These are phyloP conservation scores for Xenopus laevis DNA, from an alignment of 2,113 vertebrate genomes.

Conservation along the genomic window DNA sequence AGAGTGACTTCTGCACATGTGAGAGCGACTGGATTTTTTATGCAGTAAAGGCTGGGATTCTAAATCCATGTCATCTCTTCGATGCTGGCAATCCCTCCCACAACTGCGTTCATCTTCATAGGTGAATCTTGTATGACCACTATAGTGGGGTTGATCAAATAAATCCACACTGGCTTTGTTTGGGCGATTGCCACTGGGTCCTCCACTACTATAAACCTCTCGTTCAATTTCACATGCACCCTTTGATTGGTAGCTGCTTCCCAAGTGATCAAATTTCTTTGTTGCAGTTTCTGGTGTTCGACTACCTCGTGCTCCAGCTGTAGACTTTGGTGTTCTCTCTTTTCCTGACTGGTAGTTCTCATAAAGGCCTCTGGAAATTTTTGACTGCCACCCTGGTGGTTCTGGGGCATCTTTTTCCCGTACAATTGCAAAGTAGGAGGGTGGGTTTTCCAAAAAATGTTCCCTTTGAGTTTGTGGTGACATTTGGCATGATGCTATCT, in stretches of 20 bases:
- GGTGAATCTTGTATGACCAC: constrained; percentile 69
- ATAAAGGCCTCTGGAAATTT: constrained; percentile 70
- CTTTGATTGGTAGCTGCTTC: constrained; percentile 40
- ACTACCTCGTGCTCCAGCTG: constrained; percentile 65
- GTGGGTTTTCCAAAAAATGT: constrained; percentile 60
- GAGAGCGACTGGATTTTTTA: constrained; percentile 42
- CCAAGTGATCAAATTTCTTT: constrained; percentile 45
- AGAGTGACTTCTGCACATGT: constrained; percentile 54
- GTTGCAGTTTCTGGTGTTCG: constrained; percentile 42
- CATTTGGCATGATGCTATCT: constrained; percentile 66
- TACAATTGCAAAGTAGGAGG: constrained; percentile 68
- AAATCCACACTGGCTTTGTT: constrained; percentile 64
- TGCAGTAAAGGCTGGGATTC: constrained; percentile 56
- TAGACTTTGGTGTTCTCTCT: constrained; percentile 61
- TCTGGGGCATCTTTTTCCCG: constrained; percentile 66
- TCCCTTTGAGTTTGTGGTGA: constrained; percentile 68
- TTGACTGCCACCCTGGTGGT: constrained; percentile 59
- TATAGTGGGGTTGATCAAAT: constrained; percentile 67
- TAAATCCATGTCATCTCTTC: constrained; percentile 53
- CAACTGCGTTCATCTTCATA: constrained; percentile 58
- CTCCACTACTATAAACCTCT: constrained; percentile 37
- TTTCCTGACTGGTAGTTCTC: constrained; percentile 65
- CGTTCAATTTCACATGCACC: constrained; percentile 45
- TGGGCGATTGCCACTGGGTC: constrained; percentile 49
- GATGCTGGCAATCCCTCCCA: constrained; percentile 40